phyloP scores from a whole-genome alignment of 35 echinoderm and acorn worm genomes.

The Strongylocentrotus purpuratus region DNA sequence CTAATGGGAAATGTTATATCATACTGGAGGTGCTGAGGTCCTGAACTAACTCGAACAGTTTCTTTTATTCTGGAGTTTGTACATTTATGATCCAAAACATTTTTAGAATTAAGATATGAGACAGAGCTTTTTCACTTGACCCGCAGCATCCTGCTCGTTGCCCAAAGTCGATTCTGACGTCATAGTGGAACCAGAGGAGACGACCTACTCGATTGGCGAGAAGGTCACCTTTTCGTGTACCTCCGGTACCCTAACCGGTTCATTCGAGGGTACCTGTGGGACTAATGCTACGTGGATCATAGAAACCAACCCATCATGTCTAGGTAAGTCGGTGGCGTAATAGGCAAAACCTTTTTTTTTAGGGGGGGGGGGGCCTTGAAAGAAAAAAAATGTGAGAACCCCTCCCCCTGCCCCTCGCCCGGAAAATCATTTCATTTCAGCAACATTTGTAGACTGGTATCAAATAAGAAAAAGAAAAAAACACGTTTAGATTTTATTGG shows the following conservation, averaged over 20 bases:
- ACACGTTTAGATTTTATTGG: too few species aligned
- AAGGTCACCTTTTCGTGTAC: slow-evolving; percentile 28
- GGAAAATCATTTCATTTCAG: too few species aligned
- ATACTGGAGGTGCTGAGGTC: not conserved
- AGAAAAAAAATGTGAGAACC: too few species aligned
- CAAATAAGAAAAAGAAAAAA: too few species aligned
- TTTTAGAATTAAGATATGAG: not conserved
- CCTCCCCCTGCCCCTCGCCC: too few species aligned
- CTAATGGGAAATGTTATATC: not conserved
- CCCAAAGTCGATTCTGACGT: not conserved
- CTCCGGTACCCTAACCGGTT: not conserved
- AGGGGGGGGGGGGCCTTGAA: too few species aligned
- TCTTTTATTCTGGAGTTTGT: not conserved
- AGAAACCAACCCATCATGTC: not conserved
- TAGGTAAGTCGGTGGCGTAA: not conserved
- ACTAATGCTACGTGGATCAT: not conserved
- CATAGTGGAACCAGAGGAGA: not conserved
- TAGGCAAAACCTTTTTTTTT: too few species aligned
- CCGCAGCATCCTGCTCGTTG: not conserved
- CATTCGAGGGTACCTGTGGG: not conserved
- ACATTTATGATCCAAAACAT: not conserved
- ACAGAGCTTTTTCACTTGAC: not conserved
- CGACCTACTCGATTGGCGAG: not conserved
- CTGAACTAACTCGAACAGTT: not conserved
- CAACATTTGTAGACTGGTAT: too few species aligned